Base-by-base conservation (phyloP, 1,140 invertebrate genomes). In the Delia radicum region DNA sequence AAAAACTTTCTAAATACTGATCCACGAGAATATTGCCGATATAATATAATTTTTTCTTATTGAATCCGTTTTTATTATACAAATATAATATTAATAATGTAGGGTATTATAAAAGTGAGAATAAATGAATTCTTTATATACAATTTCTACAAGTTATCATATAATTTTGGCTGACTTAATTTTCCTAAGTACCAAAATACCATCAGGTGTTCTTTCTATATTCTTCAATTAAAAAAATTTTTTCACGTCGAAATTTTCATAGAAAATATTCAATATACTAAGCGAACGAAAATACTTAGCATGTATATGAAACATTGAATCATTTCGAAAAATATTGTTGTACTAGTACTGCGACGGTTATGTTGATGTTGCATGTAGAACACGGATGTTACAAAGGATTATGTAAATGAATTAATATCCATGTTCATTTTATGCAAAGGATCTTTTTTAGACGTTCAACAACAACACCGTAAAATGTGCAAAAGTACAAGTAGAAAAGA, bases 351-450 rank as follows among this genome's bases (percentile, higher is more conserved):
- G n/a, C n/a, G n/a, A n/a, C n/a, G n/a, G n/a, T n/a, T 33, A 55
- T 55, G 18, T 55, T 55, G 48, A 55, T 55, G 21, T 55, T 55
- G 48, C 29, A 33, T 69, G 65, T 69, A 33, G n/a, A 33, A 33
- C 65, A 69, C 29, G 65, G 31, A 33, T 33, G 65, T 69, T 69
- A 69, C 65, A 69, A 69, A 69, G 65, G 65, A 69, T 69, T 69
- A 69, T 69, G 65, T 21, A 69, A 69, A 69, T 69, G 65, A 69
- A 69, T 69, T 69, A 69, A 69, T 69, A 69, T 69, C 65, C 65
- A 37, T 69, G 65, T 69, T 69, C 65, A 69, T 69, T 37, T 55
- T 55, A 55, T 18, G 21, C 48, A 55, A n/a, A 55, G n/a, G 4
- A 21, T 55, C 37, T 15, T n/a, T 42, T 42, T 42, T 42, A 42